These are phyloP conservation scores for Troglohyphantes excavatus DNA, from an alignment of 2,888 invertebrate species.

Conservation along the genomic window DNA sequence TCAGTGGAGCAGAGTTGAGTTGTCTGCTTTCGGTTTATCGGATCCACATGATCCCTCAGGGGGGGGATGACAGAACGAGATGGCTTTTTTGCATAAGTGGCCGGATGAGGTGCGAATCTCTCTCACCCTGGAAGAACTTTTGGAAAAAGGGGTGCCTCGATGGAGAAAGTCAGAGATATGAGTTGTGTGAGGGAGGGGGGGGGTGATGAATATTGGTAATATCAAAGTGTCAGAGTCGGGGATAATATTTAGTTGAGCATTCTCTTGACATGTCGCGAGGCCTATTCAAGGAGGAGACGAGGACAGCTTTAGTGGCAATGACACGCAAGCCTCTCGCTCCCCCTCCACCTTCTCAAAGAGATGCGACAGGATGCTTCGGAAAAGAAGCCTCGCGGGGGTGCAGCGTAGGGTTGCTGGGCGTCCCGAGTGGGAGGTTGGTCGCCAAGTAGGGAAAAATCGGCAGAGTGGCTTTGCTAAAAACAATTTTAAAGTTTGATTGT, in stretches of 20 bases:
- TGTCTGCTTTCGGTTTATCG: slow-evolving; percentile 40
- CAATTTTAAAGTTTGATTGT: too few relatives aligned
- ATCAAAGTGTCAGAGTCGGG: slow-evolving; percentile 73
- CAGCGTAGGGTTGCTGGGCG: slow-evolving; percentile 38
- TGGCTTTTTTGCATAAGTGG: slow-evolving; percentile 63
- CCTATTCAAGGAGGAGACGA: slow-evolving; percentile 43
- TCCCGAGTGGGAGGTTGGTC: not conserved
- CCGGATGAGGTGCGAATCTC: slow-evolving; percentile 53
- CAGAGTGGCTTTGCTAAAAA: not conserved
- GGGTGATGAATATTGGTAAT: slow-evolving; percentile 77
- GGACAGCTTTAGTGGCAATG: slow-evolving; percentile 77
- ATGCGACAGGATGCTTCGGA: slow-evolving; percentile 65
- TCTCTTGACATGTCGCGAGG: slow-evolving; percentile 57
- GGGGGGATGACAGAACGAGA: slow-evolving; percentile 34
- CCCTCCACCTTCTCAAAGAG: slow-evolving; percentile 31
- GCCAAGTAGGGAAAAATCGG: slow-evolving; percentile 35
- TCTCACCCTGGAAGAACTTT: slow-evolving; percentile 1
- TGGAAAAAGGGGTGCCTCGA: not conserved
- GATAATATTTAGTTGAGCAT: slow-evolving; percentile 76
- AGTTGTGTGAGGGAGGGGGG: slow-evolving; percentile 2
- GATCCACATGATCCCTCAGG: slow-evolving; percentile 34
- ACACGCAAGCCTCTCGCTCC: slow-evolving; percentile 34
- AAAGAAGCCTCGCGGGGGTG: slow-evolving; percentile 65
- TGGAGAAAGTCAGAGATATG: slow-evolving; percentile 14
- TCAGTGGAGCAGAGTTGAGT: not conserved